Evolutionary conservation across 92 coral and sea anemone genomes (phyloP).

Genomic region (Bergia sp.): DNA sequence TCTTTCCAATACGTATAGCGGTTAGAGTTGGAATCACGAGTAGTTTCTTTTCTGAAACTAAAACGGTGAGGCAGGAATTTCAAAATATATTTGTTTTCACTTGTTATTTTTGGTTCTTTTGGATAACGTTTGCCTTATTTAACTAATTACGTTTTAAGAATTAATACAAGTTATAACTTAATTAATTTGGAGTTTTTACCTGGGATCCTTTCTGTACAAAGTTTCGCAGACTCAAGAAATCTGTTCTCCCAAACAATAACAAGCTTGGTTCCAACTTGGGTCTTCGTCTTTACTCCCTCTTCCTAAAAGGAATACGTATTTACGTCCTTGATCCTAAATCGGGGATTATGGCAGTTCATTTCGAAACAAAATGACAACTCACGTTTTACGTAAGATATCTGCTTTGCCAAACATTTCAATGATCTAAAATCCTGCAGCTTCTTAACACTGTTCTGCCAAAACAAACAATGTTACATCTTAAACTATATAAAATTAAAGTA

Average conservation of each 20-base stretch:
- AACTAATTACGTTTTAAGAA: not conserved
- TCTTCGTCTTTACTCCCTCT: not conserved
- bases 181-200: conserved; percentile 31
- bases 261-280: conserved; percentile 32
- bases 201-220: conserved; percentile 72
- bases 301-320: not conserved
- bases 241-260: conserved; percentile 71
- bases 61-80: not conserved
- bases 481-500: too few relatives aligned
- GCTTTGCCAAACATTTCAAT: too few relatives aligned
- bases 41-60: not conserved
- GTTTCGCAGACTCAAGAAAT: conserved; percentile 57
- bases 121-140: not conserved
- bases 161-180: not conserved
- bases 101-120: not conserved
- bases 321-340: too few relatives aligned
- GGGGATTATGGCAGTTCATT: too few relatives aligned
- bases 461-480: too few relatives aligned
- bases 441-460: too few relatives aligned
- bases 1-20: too few relatives aligned
- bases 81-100: not conserved
- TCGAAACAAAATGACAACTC: too few relatives aligned
- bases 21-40: not conserved
- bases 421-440: too few relatives aligned
- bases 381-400: too few relatives aligned